Conservation (phyloP, 2,113 vertebrate genomes). For the Melanotaenia duboulayi region DNA sequence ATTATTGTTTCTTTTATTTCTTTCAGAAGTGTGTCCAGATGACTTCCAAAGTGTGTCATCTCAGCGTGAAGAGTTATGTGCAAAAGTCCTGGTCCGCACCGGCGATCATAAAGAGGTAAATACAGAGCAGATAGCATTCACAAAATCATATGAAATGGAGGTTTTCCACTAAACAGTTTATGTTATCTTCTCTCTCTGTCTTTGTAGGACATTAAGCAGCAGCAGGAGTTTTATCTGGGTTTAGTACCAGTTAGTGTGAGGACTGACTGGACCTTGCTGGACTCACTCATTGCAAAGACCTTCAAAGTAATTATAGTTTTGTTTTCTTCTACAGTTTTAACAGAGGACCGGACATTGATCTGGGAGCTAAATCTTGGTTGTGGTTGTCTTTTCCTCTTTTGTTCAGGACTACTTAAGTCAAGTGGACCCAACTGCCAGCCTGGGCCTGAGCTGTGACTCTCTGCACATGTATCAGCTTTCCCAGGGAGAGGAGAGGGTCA, state of each 20-base stretch:
- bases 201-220: slow-evolving; percentile 89
- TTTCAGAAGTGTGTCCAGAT: slow-evolving; percentile 87
- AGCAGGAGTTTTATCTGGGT: slow-evolving; percentile 92
- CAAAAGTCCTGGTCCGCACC: slow-evolving; percentile 87
- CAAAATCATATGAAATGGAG: neutral
- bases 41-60: slow-evolving; percentile 82
- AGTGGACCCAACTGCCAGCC: slow-evolving; percentile 91
- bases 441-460: slow-evolving; percentile 91
- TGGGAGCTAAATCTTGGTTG: neutral
- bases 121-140: neutral
- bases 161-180: neutral
- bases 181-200: slow-evolving; percentile 3
- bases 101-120: slow-evolving; percentile 90
- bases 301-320: slow-evolving; percentile 85
- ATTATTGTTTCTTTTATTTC: neutral
- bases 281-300: slow-evolving; percentile 88
- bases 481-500: slow-evolving; percentile 84
- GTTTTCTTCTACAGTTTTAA: neutral
- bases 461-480: slow-evolving; percentile 90
- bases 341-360: neutral
- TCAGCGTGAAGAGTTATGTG: slow-evolving; percentile 84
- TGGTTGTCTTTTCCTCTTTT: neutral
- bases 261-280: slow-evolving; percentile 91
- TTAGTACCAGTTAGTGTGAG: slow-evolving; percentile 85
- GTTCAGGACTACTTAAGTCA: slow-evolving; percentile 90